Base-by-base conservation (phyloP, 64 coral and sea anemone species). In the Trachythela sp. region DNA sequence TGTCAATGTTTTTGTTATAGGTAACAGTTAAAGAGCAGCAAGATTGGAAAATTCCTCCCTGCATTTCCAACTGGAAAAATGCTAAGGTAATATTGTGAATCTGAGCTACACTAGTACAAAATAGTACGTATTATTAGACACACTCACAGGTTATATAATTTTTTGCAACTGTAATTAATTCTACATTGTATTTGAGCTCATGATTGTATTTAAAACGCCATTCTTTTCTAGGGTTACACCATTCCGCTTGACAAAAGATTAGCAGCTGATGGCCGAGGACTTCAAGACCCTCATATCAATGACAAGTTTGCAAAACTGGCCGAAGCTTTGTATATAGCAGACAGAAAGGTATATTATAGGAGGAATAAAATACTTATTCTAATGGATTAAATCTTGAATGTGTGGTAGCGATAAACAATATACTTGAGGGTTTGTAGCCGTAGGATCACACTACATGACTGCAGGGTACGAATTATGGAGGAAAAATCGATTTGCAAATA, bases 281-380 rank as follows among this genome's bases (percentile, higher is more conserved):
- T 99, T 3, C 96, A 99, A 59, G 96, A 99, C 54, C 91, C 96
- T 60, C 96, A 99, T 40, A 99, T 99, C 0, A 99, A 99, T 88
- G 96, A 99, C 87, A 99, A 99, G 89, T 99, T 99, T 93, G 96
- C 96, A 83, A 99, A 99, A 59, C 87, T 99, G n/a, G 96, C 96
- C 18, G 96, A 99, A 87, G 96, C 96, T 30, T 89, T 99, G 24
- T 99, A 99, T 75, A 99, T 99, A 76, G 96, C 96, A 84, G 96
- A 99, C 49, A 92, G 96, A 89, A 94, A 99, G 92, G 94, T 95
- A 52, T 48, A 29, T 18, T 67, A 26, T 11, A 40, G 9, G 22
- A 31, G 22, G 15, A 48, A 11, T 34, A 0, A 39, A 20, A 13
- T 83, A 43, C 39, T 41, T 35, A 43, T 4, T 35, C 52, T 39